phyloP scores from a whole-genome alignment of 1,140 invertebrate genomes.

The Drosophila jambulina region DNA sequence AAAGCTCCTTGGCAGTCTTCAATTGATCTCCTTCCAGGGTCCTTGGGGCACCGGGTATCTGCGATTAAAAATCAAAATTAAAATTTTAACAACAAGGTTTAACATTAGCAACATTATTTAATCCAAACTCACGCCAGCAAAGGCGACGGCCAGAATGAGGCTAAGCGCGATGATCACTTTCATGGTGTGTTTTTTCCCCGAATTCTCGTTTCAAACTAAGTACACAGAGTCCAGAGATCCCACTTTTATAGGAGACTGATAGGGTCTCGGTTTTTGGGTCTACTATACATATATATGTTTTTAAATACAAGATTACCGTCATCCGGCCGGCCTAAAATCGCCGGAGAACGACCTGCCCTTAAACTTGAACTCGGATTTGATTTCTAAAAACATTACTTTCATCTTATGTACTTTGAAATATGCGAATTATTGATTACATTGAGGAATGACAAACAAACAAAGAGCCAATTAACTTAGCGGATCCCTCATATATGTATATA shows the following conservation, averaged over 20 bases:
- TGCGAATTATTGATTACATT: background rate
- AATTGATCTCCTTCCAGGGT: background rate
- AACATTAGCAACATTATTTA: background rate
- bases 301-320: background rate
- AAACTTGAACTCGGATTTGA: slow-evolving; percentile 8
- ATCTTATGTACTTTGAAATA: background rate
- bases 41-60: background rate
- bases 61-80: background rate
- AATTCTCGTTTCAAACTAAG: slow-evolving; percentile 13
- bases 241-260: slow-evolving; percentile 20
- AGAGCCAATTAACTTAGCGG: background rate
- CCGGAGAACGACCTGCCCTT: background rate
- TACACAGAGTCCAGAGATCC: background rate
- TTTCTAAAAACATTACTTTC: background rate
- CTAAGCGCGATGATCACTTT: slow-evolving; percentile 14
- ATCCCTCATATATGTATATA: background rate
- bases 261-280: background rate
- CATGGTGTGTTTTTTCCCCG: background rate
- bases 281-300: background rate
- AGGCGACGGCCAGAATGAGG: slow-evolving; percentile 1
- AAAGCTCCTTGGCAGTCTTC: background rate
- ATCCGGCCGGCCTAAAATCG: background rate
- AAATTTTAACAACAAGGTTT: too few relatives aligned
- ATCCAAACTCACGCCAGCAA: slow-evolving; percentile 2
- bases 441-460: background rate